Conservation (phyloP, 1,140 invertebrate genomes). For the Bombus consobrinus region DNA sequence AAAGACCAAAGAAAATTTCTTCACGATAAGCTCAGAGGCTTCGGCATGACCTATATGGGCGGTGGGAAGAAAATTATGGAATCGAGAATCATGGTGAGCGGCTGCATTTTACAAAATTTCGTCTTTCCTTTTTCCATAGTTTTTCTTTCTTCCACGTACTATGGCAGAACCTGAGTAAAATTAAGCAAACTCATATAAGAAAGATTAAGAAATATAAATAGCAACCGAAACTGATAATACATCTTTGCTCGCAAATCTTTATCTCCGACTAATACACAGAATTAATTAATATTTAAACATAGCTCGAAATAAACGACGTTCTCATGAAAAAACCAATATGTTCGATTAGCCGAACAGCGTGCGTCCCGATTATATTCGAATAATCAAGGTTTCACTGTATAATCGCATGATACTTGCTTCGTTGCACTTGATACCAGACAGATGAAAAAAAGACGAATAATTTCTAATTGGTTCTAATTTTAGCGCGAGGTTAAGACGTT, state of each 20-base stretch:
- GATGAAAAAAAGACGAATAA: too few species aligned
- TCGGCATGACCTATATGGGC: conserved; percentile 94
- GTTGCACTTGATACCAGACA: background rate
- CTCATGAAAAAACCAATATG: too few species aligned
- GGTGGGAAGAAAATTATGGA: conserved; percentile 92
- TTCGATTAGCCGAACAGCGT: too few species aligned
- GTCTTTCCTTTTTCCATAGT: background rate
- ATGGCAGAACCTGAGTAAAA: too few species aligned
- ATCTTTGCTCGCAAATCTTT: too few species aligned
- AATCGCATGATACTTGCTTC: background rate
- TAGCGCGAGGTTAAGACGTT: conserved; percentile 91
- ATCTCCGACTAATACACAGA: too few species aligned
- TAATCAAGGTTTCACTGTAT: background rate
- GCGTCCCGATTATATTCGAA: background rate
- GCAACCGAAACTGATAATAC: too few species aligned
- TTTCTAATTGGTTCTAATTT: conserved; percentile 1
- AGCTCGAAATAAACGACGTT: background rate
- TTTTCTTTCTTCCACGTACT: too few species aligned
- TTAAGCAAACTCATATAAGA: too few species aligned
- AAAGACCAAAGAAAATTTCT: conserved; percentile 95
- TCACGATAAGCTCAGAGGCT: conserved; percentile 92
- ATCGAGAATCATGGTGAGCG: conserved; percentile 91
- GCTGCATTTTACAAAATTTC: conserved; percentile 3
- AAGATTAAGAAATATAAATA: too few species aligned
- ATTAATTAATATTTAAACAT: background rate